Conservation (phyloP, 2,113 vertebrate species). For the Pleuronectes platessa region DNA sequence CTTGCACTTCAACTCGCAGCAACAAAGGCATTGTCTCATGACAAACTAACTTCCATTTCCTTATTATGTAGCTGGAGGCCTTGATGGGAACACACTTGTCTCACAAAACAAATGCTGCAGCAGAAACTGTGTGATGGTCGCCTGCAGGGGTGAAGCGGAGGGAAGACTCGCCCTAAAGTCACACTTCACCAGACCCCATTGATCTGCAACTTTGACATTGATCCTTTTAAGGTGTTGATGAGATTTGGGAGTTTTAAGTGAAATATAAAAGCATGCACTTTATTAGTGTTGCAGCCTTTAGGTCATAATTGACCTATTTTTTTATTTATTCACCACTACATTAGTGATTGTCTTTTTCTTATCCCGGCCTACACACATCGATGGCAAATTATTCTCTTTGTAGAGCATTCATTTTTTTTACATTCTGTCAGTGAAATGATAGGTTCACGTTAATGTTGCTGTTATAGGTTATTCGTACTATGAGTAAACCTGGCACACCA, state of each 20-base stretch:
- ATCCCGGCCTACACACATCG: too few relatives aligned
- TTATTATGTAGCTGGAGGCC: slow-evolving; percentile 82
- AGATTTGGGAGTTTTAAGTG: background rate
- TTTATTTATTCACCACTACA: too few relatives aligned
- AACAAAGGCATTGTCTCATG: slow-evolving; percentile 79
- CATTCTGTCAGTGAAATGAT: too few relatives aligned
- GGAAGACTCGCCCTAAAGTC: background rate
- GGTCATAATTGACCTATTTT: too few relatives aligned
- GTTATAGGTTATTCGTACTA: too few relatives aligned
- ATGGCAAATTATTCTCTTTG: too few relatives aligned
- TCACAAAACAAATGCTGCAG: slow-evolving; percentile 25
- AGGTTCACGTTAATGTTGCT: too few relatives aligned
- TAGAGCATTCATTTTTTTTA: too few relatives aligned
- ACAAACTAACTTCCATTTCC: slow-evolving; percentile 85
- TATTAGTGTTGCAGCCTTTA: too few relatives aligned
- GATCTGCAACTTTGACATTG: background rate
- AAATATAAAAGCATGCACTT: background rate
- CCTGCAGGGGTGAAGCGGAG: background rate
- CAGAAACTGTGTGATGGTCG: background rate
- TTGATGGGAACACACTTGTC: slow-evolving; percentile 44
- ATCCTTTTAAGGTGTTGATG: background rate
- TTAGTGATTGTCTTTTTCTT: too few relatives aligned
- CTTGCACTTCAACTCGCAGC: slow-evolving; percentile 66
- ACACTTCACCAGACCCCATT: background rate
- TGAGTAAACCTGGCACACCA: too few relatives aligned